These are phyloP conservation scores for Spilosoma lubricipeda DNA, from an alignment of 2,888 invertebrate genomes.

Conservation along the genomic window DNA sequence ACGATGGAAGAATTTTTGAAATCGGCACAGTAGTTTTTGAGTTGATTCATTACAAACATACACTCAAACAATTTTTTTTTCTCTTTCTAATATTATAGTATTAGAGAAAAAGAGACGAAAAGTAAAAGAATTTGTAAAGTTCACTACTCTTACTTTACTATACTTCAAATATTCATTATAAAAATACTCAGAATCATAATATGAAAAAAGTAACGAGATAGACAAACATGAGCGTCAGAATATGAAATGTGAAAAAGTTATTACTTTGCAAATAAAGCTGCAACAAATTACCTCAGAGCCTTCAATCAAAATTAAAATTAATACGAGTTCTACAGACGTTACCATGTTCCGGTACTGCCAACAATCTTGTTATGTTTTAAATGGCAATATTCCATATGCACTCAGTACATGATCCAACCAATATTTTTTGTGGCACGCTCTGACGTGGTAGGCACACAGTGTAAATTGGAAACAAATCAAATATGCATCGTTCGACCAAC, in stretches of 20 bases:
- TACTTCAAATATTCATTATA: too few species aligned
- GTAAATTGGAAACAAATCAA: conserved; percentile 84
- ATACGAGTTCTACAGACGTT: conserved; percentile 39
- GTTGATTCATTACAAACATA: too few species aligned
- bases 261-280: conserved; percentile 31
- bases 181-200: too few species aligned
- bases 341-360: conserved; percentile 25
- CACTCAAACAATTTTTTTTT: too few species aligned
- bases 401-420: conserved; percentile 29
- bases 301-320: conserved; percentile 50
- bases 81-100: too few species aligned
- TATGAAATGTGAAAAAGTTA: conserved; percentile 31
- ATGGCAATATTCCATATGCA: conserved; percentile 39
- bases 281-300: conserved; percentile 43
- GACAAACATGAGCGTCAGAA: conserved; percentile 26
- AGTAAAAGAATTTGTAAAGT: too few species aligned
- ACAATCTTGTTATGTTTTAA: conserved; percentile 20
- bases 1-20: too few species aligned
- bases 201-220: conserved; percentile 28
- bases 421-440: conserved; percentile 69
- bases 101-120: too few species aligned
- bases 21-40: too few species aligned
- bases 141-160: too few species aligned
- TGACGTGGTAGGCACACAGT: conserved; percentile 61
- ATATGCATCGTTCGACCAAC: conserved; percentile 81